phyloP scores from a whole-genome alignment of 2,888 invertebrate genomes.

The Drosophila subquinaria region DNA sequence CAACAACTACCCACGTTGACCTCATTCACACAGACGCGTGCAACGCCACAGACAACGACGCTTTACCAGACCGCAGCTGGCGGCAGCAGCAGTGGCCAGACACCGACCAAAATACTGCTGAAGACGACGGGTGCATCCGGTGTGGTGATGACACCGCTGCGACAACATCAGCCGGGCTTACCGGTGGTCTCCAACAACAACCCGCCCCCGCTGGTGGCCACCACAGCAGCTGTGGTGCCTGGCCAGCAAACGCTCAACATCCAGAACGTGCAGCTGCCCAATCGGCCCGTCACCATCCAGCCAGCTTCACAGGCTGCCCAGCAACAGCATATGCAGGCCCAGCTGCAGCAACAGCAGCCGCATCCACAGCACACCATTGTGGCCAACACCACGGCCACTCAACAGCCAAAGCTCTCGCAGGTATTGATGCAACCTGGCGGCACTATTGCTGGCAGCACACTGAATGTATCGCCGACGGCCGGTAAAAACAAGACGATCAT shows the following conservation, averaged over 20 bases:
- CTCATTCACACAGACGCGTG: slow-evolving; percentile 82
- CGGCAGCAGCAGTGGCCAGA: slow-evolving; percentile 72
- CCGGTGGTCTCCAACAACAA: slow-evolving; percentile 73
- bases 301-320: slow-evolving; percentile 85
- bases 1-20: slow-evolving; percentile 82
- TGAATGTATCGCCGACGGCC: slow-evolving; percentile 76
- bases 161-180: slow-evolving; percentile 68
- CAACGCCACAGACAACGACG: slow-evolving; percentile 77
- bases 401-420: slow-evolving; percentile 85
- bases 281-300: slow-evolving; percentile 85
- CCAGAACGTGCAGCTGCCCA: slow-evolving; percentile 85
- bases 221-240: slow-evolving; percentile 69
- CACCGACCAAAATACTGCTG: slow-evolving; percentile 84
- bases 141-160: slow-evolving; percentile 82
- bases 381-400: slow-evolving; percentile 84
- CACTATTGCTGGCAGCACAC: slow-evolving; percentile 58
- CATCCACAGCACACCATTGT: slow-evolving; percentile 84
- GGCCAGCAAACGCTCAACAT: slow-evolving; percentile 83
- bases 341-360: slow-evolving; percentile 84
- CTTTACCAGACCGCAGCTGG: slow-evolving; percentile 82
- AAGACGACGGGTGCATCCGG: slow-evolving; percentile 85
- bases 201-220: slow-evolving; percentile 85
- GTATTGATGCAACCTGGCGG: slow-evolving; percentile 83
- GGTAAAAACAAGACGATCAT: slow-evolving; percentile 85
- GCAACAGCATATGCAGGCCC: slow-evolving; percentile 84